phyloP scores from a whole-genome alignment of 2,888 invertebrate genomes.

The Synergus gifuensis region DNA sequence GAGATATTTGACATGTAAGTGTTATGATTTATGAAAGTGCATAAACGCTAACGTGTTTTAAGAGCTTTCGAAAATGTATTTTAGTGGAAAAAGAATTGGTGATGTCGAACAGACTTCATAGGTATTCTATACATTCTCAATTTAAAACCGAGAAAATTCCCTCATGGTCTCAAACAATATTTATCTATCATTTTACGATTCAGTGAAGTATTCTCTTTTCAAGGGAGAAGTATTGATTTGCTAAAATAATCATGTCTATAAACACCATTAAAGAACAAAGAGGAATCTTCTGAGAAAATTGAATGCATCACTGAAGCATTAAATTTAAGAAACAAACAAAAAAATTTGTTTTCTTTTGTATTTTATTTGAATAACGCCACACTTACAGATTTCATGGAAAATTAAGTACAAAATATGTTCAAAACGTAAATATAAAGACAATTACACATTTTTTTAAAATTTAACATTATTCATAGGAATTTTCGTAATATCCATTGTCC shows the following conservation, averaged over 20 bases:
- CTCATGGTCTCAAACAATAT: conserved; percentile 28
- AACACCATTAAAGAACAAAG: conserved; percentile 33
- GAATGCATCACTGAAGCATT: neutral
- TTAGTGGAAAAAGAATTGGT: neutral
- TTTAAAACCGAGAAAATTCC: conserved; percentile 12
- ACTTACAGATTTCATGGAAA: no score
- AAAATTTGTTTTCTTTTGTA: neutral
- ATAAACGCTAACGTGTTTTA: conserved; percentile 16
- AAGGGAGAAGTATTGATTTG: conserved; percentile 19
- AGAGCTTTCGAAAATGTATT: conserved; percentile 13
- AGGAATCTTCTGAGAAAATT: neutral
- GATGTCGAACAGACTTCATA: neutral
- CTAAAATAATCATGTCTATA: conserved; percentile 11
- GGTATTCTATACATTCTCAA: conserved; percentile 10
- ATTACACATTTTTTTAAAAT: no score
- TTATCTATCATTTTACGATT: conserved; percentile 36
- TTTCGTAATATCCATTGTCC: no score
- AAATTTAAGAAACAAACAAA: no score
- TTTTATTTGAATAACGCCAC: no score
- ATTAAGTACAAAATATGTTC: no score
- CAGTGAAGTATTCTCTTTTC: neutral
- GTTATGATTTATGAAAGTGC: conserved; percentile 22
- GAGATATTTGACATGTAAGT: conserved; percentile 36
- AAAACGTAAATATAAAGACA: no score
- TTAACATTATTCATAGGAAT: no score